Evolutionary conservation across 37 sponge, comb jelly and placozoan genomes (phyloP), one percentile per base, ranked within the genome.

Genomic region (Ianthella basta): DNA sequence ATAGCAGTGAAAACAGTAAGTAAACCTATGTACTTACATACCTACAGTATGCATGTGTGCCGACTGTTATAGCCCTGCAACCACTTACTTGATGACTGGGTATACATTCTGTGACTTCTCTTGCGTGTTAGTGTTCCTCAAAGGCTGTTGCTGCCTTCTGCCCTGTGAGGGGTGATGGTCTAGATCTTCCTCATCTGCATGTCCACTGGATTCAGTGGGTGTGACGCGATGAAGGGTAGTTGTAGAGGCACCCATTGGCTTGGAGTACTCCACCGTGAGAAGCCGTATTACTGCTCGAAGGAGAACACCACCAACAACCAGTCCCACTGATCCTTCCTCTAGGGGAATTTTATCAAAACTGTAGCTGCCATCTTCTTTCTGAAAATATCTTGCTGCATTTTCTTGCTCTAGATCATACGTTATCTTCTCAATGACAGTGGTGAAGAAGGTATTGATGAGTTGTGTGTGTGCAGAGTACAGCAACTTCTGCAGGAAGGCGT

Each of bases 221-320:
- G n/a, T n/a, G n/a, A n/a, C n/a, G n/a, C n/a, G n/a, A n/a, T n/a
- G n/a, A n/a, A n/a, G n/a, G n/a, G n/a, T n/a, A n/a, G 39, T 13
- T 40, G 13, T 12, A 29, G 37, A 13, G 39, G 36, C 73, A 72
- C 37, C 73, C 8, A 37, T 72, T 40, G 73, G 73, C 19, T 29
- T 15, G 5, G 73, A 72, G 78, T 89, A 87, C 68, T 92, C 90
- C 72, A 92, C 50, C 36, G 81, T 66, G 63, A 92, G 78, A 15
- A 88, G 65, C 39, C 93, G 50, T 34, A 92, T 81, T 25, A 89
- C 70, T 33, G 87, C 72, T 0, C 78, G n/a, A 36, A 92, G 54
- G 37, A 87, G 87, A 59, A 87, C 59, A 54, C 50, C 53, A 18
- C 90, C 93, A 30, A 92, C 93, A 41, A 89, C 55, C 13, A 92